phyloP scores from a whole-genome alignment of 2,797 vertebrate genomes.

The Xerus rutilus region DNA sequence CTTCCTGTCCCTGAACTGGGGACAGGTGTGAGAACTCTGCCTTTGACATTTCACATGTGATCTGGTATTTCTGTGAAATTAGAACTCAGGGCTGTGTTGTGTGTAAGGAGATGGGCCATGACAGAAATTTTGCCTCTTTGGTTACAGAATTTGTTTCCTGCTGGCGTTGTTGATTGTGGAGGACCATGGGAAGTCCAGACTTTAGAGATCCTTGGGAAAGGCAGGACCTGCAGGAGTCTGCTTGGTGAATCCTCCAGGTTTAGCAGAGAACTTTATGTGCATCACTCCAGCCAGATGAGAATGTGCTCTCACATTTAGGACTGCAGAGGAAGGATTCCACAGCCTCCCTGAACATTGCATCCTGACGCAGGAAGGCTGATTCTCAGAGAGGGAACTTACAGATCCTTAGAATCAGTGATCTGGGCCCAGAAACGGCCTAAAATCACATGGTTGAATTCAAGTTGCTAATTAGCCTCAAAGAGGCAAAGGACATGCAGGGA shows the following conservation, averaged over 20 bases:
- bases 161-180: not conserved
- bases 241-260: not conserved
- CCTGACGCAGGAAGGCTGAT: not conserved
- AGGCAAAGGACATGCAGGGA: not conserved
- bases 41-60: not conserved
- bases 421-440: not conserved
- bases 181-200: not conserved
- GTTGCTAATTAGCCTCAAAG: not conserved
- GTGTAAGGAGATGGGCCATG: not conserved
- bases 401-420: not conserved
- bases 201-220: not conserved
- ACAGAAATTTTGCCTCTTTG: not conserved
- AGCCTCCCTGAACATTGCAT: accelerated
- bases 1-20: not conserved
- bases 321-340: not conserved
- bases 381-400: not conserved
- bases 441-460: not conserved
- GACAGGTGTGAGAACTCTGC: not conserved
- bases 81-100: not conserved
- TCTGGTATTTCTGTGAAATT: not conserved
- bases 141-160: not conserved
- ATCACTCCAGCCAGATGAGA: not conserved
- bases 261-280: accelerated
- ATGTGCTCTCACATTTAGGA: accelerated
- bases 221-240: not conserved